Conservation (phyloP, 2,113 vertebrate genomes). For the Alethe diademata region DNA sequence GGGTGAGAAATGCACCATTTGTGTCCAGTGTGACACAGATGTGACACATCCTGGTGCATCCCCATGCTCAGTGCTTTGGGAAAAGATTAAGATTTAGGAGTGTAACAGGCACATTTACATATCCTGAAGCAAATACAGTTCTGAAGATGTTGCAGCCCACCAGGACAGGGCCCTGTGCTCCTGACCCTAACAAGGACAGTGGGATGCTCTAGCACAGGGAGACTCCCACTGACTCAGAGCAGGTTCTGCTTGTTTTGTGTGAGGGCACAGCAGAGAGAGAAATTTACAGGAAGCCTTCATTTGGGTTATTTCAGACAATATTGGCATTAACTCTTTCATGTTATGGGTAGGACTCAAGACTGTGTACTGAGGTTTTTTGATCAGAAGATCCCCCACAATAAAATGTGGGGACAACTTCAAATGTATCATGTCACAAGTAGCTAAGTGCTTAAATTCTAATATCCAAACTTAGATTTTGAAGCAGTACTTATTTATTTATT, state of each 20-base stretch:
- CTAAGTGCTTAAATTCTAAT: neutral
- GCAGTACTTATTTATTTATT: neutral
- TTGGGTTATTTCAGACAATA: neutral
- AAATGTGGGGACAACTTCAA: neutral
- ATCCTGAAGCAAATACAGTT: neutral
- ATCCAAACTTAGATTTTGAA: neutral
- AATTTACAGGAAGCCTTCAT: neutral
- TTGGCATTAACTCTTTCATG: neutral
- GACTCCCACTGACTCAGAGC: neutral
- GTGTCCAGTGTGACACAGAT: neutral
- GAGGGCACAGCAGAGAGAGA: neutral
- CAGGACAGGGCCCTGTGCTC: neutral
- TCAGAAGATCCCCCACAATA: neutral
- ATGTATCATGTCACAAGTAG: neutral
- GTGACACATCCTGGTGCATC: neutral
- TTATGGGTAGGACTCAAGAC: neutral
- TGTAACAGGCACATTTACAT: neutral
- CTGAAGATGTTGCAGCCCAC: neutral
- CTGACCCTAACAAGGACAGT: neutral
- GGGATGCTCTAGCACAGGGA: neutral
- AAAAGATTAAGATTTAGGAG: neutral
- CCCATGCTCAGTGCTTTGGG: neutral
- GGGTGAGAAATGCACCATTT: fast-evolving
- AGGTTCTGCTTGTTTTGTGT: neutral
- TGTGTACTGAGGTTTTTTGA: neutral